Percentiles rank a stretch among this genome's conserved stretches.
Evolutionary conservation across 2,113 vertebrate species (phyloP).

Genomic region (Scolopax mira): DNA sequence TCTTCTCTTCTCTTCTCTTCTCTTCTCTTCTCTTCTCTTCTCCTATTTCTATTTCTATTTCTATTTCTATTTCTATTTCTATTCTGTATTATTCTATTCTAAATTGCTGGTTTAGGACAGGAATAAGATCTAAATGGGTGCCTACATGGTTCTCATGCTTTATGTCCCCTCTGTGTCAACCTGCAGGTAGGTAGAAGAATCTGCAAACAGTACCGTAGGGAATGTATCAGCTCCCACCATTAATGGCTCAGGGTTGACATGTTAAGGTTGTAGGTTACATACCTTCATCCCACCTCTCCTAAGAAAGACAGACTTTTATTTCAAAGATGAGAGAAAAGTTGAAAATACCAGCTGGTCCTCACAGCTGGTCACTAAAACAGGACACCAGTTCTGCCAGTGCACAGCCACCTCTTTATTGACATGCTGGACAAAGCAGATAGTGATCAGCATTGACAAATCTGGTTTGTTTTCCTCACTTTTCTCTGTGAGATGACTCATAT

Average conservation of each 20-base stretch:
- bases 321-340: not conserved
- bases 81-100: not conserved
- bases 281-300: not conserved
- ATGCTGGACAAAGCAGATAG: not conserved
- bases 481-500: not conserved
- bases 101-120: not conserved
- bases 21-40: no score
- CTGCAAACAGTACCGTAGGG: not conserved
- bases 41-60: no score
- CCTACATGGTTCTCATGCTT: not conserved
- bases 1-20: not conserved
- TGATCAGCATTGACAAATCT: not conserved
- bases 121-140: not conserved
- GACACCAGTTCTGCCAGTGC: not conserved
- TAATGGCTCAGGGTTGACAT: rapidly evolving
- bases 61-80: not conserved
- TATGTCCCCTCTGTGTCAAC: not conserved
- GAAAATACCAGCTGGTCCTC: not conserved
- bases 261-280: not conserved
- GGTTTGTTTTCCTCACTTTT: not conserved
- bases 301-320: not conserved
- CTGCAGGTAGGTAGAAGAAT: not conserved
- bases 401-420: not conserved
- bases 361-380: not conserved
- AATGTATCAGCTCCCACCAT: not conserved